A percentile compares a stretch with the other conserved stretches of the same genome.
Conservation (phyloP, 1,140 invertebrate genomes). For the Maconellicoccus hirsutus region DNA sequence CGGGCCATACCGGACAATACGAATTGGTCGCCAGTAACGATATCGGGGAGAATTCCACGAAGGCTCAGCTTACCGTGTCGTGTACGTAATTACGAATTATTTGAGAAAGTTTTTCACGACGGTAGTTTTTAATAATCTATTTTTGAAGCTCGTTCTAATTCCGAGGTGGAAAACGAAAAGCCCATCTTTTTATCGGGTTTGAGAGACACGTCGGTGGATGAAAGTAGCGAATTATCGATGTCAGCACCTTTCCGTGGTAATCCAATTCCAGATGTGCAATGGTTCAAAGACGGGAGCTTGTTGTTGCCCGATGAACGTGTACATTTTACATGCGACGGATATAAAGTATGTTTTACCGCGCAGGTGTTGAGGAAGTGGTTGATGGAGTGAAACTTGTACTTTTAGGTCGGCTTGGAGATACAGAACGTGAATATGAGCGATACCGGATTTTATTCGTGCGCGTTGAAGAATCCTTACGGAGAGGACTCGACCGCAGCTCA, state of each 20-base stretch:
- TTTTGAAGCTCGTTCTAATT: conserved; percentile 42
- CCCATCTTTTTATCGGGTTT: conserved; percentile 62
- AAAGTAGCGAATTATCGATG: conserved; percentile 54
- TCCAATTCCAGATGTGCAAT: conserved; percentile 70
- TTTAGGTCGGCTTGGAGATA: conserved; percentile 59
- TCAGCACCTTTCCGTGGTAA: conserved; percentile 66
- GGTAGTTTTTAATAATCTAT: not conserved
- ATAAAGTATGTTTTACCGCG: conserved; percentile 40
- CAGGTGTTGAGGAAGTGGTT: not conserved
- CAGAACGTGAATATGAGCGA: conserved; percentile 55
- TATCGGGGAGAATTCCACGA: conserved; percentile 54
- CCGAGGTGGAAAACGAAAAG: conserved; percentile 51
- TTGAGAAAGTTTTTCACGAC: not conserved
- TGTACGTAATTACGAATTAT: conserved; percentile 27
- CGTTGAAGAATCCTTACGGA: conserved; percentile 60
- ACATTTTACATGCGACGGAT: conserved; percentile 65
- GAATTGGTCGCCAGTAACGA: conserved; percentile 60
- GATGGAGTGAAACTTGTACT: conserved; percentile 1
- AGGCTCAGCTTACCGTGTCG: conserved; percentile 53
- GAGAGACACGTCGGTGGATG: conserved; percentile 59
- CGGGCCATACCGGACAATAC: conserved; percentile 62
- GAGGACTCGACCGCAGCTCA: conserved; percentile 53
- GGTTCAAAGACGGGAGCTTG: conserved; percentile 65
- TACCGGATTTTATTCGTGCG: conserved; percentile 63
- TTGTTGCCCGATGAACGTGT: conserved; percentile 50